Evolutionary conservation across 2,113 vertebrate genomes (phyloP).

Genomic region (Silurus meridionalis): DNA sequence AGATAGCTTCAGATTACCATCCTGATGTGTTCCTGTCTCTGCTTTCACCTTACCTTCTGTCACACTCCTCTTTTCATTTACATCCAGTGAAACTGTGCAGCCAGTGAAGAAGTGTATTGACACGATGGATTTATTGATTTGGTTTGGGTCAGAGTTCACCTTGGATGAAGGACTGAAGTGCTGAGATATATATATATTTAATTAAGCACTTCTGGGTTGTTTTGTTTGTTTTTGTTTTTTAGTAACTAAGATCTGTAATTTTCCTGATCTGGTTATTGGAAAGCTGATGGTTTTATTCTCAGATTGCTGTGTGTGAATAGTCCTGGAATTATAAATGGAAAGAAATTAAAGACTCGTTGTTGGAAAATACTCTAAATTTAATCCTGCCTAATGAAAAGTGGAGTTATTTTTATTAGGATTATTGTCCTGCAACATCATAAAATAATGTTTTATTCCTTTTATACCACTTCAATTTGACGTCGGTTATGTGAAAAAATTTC

Average conservation of each 20-base stretch:
- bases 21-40: conserved; percentile 13
- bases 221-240: neutral
- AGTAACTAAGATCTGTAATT: neutral
- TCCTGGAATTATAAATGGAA: neutral
- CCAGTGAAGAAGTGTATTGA: conserved; percentile 50
- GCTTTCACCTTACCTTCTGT: neutral
- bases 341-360: neutral
- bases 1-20: neutral
- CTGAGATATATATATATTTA: neutral
- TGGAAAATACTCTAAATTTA: neutral
- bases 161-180: conserved; percentile 44
- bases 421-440: neutral
- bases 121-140: conserved; percentile 67
- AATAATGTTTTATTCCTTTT: neutral
- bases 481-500: too few relatives aligned
- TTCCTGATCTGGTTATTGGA: neutral
- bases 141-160: conserved; percentile 65
- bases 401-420: neutral
- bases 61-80: conserved; percentile 19
- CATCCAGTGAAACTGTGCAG: conserved; percentile 53
- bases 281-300: neutral
- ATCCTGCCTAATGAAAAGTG: neutral
- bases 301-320: too few relatives aligned
- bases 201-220: neutral
- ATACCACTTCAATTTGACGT: neutral